Percentiles rank a stretch among this genome's conserved stretches.
Evolutionary conservation across 2,113 vertebrate genomes (phyloP).

Genomic region (Vireo altiloquus): DNA sequence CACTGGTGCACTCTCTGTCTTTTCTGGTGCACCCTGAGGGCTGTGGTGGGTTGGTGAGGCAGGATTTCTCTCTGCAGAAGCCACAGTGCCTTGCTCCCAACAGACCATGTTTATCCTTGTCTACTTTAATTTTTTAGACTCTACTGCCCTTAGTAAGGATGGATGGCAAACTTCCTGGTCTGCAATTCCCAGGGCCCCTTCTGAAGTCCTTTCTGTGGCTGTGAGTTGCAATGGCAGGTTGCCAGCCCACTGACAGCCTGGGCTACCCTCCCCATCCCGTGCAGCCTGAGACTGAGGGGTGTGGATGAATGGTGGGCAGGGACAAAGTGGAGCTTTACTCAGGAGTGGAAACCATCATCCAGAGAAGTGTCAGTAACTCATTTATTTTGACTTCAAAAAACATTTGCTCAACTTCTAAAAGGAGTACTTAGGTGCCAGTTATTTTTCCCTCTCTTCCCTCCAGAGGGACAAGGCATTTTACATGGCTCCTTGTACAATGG

Average conservation of each 20-base stretch:
- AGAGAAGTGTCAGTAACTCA: neutral
- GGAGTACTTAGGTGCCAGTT: neutral
- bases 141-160: neutral
- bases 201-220: neutral
- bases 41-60: neutral
- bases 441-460: neutral
- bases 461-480: neutral
- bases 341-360: neutral
- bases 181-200: neutral
- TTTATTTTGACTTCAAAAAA: neutral
- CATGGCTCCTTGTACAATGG: neutral
- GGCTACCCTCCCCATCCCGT: fast-evolving
- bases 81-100: neutral
- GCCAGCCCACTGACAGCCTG: neutral
- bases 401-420: neutral
- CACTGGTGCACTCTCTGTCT: neutral
- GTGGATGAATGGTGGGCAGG: neutral
- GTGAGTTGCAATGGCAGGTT: neutral
- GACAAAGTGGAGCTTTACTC: neutral
- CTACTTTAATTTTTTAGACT: neutral
- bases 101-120: neutral
- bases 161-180: neutral
- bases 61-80: neutral
- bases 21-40: neutral
- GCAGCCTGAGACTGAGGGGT: neutral